Evolutionary conservation across 1,140 invertebrate genomes (phyloP), one percentile per base, ranked within the genome.

Genomic region (Acromyrmex heyeri): DNA sequence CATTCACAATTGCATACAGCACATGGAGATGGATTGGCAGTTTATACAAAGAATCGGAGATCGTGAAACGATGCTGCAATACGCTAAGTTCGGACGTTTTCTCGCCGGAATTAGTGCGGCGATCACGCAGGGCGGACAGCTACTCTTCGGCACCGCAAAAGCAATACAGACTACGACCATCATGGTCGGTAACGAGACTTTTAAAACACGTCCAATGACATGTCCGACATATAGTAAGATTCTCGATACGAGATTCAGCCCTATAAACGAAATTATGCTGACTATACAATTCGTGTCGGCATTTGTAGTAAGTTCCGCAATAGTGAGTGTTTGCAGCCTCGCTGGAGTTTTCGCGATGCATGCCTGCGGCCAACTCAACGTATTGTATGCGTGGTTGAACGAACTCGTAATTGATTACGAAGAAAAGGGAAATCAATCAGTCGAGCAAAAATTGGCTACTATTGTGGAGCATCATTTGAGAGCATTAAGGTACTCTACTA

Each of bases 21-120:
- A 91, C 10, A 85, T 94, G 10, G 88, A 92, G 3, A 57, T 83
- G 7, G 93, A 94, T 75, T 94, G 93, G 94, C 82, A 55, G 48
- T 72, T 82, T 0, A 62, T 91, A 6, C 62, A 3, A 2, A 30
- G 67, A 18, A 1, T 5, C 1, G 38, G 70, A 0, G 86, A 91
- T 18, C 53, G 65, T 6, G 14, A 83, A 1, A 65, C 86, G 5
- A 91, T 91, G 91, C 18, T 81, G 10, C 24, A 50, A 0, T 79
- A 86, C 14, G 87, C 73, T 1, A 83, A 69, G 1, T 86, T 86
- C 0, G 87, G 90, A 0, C 64, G 88, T 0, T 83, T 69, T 16
- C 14, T 91, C 0, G 44, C 85, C 0, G 38, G 34, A 0, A 10
- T 88, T 7, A 86, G 83, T 16, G 55, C 24, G 0, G 16, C 78